Base-by-base conservation (phyloP, 2,888 invertebrate genomes). In the Idaea straminata region DNA sequence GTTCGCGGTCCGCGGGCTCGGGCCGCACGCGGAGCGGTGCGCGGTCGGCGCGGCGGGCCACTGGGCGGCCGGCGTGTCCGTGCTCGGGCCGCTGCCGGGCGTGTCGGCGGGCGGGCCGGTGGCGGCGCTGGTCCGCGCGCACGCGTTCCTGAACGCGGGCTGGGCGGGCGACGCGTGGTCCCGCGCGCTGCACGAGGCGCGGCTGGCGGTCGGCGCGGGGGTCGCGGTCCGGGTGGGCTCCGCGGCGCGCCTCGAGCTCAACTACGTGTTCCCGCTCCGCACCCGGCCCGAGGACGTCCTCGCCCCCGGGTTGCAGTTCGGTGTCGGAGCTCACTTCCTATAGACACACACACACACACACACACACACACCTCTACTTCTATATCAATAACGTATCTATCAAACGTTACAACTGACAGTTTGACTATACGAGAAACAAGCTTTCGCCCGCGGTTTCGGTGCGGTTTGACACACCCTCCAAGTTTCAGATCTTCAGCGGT, bases 181-280 rank as follows among this genome's bases (percentile, higher is more conserved):
- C 57, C 80, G 88, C 16, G 79, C 84, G 64, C 72, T 89, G 63
- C 81, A 95, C 71, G 74, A 82, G 62, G 93, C 94, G 75, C 94
- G 99, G 66, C 93, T 96, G 78, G 94, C 98, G 4, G 95, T 94
- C 77, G 99, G 99, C 60, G 69, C 67, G 15, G 76, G 74, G 59
- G 69, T 74, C 62, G 76, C 74, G 15, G 93, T 99, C 81, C 95
- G 96, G 71, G 91, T 99, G 66, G 98, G 90, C 0, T 77, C 73
- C 94, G 97, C 96, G 70, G 98, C 98, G n/a, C 94, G 99, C 66
- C 94, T 99, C 64, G 99, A 99, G 93, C 94, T 99, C 64, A 99
- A 99, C 94, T 98, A 99, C 91, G 97, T 97, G 85, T 89, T 96
- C 79, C 99, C 99, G 59, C 78, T 97, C 64, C 89, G 92, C 61